These are phyloP conservation scores for Aleiodes testaceus DNA, from an alignment of 2,888 invertebrate species.

Conservation along the genomic window DNA sequence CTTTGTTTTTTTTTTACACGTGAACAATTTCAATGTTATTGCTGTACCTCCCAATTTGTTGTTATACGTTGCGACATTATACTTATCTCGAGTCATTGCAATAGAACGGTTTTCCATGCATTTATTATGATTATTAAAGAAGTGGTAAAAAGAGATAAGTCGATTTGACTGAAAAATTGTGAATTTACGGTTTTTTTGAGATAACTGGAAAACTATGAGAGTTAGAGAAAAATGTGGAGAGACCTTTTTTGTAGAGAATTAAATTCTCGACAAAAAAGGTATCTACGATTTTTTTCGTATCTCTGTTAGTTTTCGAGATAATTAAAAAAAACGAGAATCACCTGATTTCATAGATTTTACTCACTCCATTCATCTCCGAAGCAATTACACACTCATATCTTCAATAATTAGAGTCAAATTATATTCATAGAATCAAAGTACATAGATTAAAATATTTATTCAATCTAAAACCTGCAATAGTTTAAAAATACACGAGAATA, in stretches of 20 bases:
- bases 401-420: conserved; percentile 27
- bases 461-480: conserved; percentile 26
- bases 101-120: conserved; percentile 51
- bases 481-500: conserved; percentile 31
- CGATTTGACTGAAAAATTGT: too few species aligned
- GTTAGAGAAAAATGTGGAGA: too few species aligned
- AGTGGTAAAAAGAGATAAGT: conserved; percentile 1
- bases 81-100: conserved; percentile 62
- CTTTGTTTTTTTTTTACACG: conserved; percentile 55
- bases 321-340: background rate
- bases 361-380: conserved; percentile 41
- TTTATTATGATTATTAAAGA: conserved; percentile 23
- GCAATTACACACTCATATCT: conserved; percentile 38
- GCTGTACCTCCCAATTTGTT: conserved; percentile 68
- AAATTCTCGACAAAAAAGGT: too few species aligned
- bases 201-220: too few species aligned
- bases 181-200: too few species aligned
- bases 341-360: conserved; percentile 43
- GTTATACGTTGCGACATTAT: conserved; percentile 70
- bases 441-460: conserved; percentile 40
- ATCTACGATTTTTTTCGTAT: too few species aligned
- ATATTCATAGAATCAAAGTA: conserved; percentile 12
- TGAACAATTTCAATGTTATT: conserved; percentile 69
- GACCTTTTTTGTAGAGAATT: too few species aligned
- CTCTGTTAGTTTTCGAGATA: too few species aligned